Base-by-base conservation (phyloP, 1,140 invertebrate genomes). In the Zophobas atratus region DNA sequence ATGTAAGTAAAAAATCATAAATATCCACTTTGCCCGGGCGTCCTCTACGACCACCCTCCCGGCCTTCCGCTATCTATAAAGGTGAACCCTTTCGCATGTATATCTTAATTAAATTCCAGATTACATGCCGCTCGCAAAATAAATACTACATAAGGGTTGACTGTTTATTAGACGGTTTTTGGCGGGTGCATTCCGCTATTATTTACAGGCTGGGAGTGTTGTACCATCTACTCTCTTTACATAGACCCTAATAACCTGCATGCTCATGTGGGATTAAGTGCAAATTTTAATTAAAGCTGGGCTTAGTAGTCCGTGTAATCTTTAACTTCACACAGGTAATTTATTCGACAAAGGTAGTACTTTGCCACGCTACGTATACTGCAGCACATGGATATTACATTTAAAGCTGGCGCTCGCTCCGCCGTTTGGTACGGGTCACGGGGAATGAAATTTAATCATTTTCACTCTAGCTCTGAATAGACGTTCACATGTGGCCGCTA, bases 21-120 rank as follows among this genome's bases (percentile, higher is more conserved):
- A 20, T 20, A 20, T 20, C 20, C 20, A 20, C 20, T 20, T 20
- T 20, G 20, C 20, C 20, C 20, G 20, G 20, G 20, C 20, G 20
- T 20, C 20, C 20, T 20, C 20, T 20, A 20, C 20, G 20, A 20
- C 20, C 20, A 20, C 20, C 20, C 20, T 20, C 20, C 20, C 20
- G 20, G 20, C 20, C 20, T 20, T 20, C 20, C 20, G 20, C 2
- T 51, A 51, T 51, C 20, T 51, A 51, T 20, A 43, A n/a, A 43
- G 1, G 6, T 36, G 33, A 38, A 5, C 2, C 60, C 60, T 72
- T 4, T 43, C 56, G 70, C 39, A 20, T 73, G 63, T 70, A 8
- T 43, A 73, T 73, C 36, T 39, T 73, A 56, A 73, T 73, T 73
- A 73, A 73, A 73, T 55, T 73, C 38, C 35, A 55, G 39, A 73